A percentile compares a stretch with the other conserved stretches of the same genome.
phyloP scores from a whole-genome alignment of 2,797 vertebrate species.

The Channallabes apus region DNA sequence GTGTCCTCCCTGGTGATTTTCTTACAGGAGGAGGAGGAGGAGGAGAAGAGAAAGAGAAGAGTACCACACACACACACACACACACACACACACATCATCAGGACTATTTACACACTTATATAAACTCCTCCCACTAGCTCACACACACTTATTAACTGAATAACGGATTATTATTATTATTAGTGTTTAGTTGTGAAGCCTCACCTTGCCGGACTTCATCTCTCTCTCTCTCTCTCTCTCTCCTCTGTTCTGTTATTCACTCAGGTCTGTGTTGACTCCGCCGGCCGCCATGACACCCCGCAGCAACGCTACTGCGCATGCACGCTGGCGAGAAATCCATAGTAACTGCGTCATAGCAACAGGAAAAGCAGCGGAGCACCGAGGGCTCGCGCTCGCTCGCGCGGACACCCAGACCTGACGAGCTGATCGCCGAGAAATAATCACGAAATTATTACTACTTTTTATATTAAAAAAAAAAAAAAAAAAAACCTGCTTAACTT shows the following conservation, averaged over 20 bases:
- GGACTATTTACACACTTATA: no score
- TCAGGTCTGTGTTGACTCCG: slow-evolving; percentile 48
- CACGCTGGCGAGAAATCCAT: slow-evolving; percentile 62
- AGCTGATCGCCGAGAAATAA: slow-evolving; percentile 21
- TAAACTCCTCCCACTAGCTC: no score
- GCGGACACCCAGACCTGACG: slow-evolving; percentile 45
- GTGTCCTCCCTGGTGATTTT: slow-evolving; percentile 90
- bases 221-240: not conserved
- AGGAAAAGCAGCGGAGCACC: slow-evolving; percentile 55
- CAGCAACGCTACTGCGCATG: slow-evolving; percentile 52
- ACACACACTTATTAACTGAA: no score
- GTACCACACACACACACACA: not conserved
- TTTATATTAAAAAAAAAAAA: no score
- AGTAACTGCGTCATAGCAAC: slow-evolving; percentile 72
- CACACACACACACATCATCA: not conserved
- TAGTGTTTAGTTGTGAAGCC: no score
- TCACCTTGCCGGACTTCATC: slow-evolving; percentile 8
- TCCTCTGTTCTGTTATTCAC: not conserved
- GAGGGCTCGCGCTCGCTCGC: slow-evolving; percentile 54
- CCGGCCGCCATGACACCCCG: slow-evolving; percentile 65
- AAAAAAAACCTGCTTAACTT: not conserved
- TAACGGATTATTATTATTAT: no score
- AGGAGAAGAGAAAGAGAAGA: not conserved
- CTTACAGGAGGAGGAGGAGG: slow-evolving; percentile 56
- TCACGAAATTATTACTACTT: no score